Conservation (phyloP, 2,797 vertebrate species). For the Xerus rutilus region DNA sequence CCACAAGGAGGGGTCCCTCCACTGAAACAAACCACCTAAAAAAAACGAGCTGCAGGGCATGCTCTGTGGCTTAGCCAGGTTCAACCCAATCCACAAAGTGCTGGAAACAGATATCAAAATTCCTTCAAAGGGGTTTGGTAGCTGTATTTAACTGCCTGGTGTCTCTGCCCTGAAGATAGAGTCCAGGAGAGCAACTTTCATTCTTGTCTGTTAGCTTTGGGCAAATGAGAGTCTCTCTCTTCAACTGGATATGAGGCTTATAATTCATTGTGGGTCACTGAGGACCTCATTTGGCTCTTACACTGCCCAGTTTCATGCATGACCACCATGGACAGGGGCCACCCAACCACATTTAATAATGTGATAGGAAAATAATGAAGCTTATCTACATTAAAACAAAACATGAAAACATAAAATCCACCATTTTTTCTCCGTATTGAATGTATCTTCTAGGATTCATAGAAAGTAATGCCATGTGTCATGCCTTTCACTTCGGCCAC, state of each 20-base stretch:
- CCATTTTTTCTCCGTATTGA: conserved; percentile 14
- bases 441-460: neutral
- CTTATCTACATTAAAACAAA: neutral
- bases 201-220: neutral
- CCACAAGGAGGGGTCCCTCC: neutral
- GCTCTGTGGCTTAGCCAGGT: neutral
- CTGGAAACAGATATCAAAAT: neutral
- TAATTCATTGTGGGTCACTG: neutral
- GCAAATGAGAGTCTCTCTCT: neutral
- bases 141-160: neutral
- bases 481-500: neutral
- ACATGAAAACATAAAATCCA: neutral
- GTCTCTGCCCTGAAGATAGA: neutral
- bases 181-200: neutral
- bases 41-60: neutral
- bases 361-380: neutral
- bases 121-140: neutral
- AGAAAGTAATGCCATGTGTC: neutral
- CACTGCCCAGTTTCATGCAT: neutral
- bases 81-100: neutral
- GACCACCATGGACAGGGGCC: neutral
- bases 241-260: neutral
- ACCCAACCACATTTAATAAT: neutral
- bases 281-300: neutral
- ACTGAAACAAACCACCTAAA: neutral